Evolutionary conservation across 23 tunicate species (phyloP).

Genomic region (Clavelina lepadiformis): DNA sequence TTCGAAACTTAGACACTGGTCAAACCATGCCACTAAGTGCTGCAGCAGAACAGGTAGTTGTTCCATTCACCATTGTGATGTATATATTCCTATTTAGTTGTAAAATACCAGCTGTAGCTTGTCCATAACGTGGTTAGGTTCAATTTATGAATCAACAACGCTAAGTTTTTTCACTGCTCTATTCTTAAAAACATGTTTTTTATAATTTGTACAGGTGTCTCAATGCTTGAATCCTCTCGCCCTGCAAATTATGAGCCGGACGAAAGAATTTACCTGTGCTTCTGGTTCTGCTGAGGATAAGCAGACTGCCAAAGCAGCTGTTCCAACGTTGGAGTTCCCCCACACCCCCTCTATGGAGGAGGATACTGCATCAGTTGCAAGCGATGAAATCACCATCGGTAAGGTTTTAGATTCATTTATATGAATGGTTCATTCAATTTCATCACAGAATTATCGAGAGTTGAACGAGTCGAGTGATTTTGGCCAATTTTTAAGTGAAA

Average conservation of each 20-base stretch:
- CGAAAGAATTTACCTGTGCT: slow-evolving; percentile 83
- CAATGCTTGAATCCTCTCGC: slow-evolving; percentile 85
- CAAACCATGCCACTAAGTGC: slow-evolving; percentile 94
- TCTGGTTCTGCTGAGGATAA: slow-evolving; percentile 1
- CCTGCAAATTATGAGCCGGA: slow-evolving; percentile 90
- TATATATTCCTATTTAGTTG: too few relatives aligned
- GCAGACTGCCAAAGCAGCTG: neutral
- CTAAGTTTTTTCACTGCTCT: neutral
- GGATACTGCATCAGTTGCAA: slow-evolving; percentile 60
- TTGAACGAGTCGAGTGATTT: too few relatives aligned
- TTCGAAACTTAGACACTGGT: slow-evolving; percentile 87
- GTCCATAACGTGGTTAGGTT: neutral
- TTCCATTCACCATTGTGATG: too few relatives aligned
- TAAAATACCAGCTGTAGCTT: neutral
- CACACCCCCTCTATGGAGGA: slow-evolving; percentile 27
- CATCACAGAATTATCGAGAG: too few relatives aligned
- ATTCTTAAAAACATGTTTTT: neutral
- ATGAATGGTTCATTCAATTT: too few relatives aligned
- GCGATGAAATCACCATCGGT: slow-evolving; percentile 88
- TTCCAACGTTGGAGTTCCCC: neutral
- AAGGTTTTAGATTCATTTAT: neutral
- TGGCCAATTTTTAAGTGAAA: too few relatives aligned
- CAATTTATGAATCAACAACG: neutral
- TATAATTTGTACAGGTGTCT: slow-evolving; percentile 51
- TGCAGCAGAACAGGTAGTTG: slow-evolving; percentile 92